Evolutionary conservation across 1,140 invertebrate genomes (phyloP), one percentile per base, ranked within the genome.

Genomic region (Xylocopa sonorina): DNA sequence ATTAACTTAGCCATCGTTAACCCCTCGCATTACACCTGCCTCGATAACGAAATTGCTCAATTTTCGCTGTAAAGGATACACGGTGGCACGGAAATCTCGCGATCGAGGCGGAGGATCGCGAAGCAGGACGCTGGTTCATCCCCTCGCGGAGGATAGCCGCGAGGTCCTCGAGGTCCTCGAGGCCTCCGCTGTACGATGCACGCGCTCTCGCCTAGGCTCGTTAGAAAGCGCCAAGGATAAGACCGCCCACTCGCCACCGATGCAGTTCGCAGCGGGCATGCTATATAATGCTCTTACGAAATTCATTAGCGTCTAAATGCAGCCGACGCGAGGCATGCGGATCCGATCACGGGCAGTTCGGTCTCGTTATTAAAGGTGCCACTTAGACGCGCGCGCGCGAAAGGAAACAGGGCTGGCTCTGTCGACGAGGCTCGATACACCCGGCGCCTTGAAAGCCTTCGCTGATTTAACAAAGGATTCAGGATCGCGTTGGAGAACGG

Each of bases 301-400:
- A 90, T 89, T 90, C 85, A 90, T 90, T 88, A 87, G 87, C 81
- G 60, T 75, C 76, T 82, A 78, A 83, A 85, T 50, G 57, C 50
- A 55, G 78, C 34, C 38, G 24, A 57, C 34, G 69, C 43, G 6
- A 69, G 75, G 75, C 75, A 78, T 71, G 75, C 75, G 75, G 75
- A 78, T 57, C 55, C 67, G 55, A 71, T 60, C 74, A 48, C 60
- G 48, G 74, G 63, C 60, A 62, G 66, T 78, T 71, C 46, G 66
- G 46, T 71, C 55, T 71, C 67, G 66, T 78, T 78, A 60, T 60
- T 71, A 71, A 62, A 73, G 55, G 71, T 73, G 53, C 55, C 60
- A 43, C 6, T 75, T 58, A 32, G 4, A 7, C 14, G 64, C 38
- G 38, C 68, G 34, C 14, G 24, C n/a, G 69, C 53, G 55, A 50